phyloP scores from a whole-genome alignment of 1,140 invertebrate genomes.

The Maniola jurtina region DNA sequence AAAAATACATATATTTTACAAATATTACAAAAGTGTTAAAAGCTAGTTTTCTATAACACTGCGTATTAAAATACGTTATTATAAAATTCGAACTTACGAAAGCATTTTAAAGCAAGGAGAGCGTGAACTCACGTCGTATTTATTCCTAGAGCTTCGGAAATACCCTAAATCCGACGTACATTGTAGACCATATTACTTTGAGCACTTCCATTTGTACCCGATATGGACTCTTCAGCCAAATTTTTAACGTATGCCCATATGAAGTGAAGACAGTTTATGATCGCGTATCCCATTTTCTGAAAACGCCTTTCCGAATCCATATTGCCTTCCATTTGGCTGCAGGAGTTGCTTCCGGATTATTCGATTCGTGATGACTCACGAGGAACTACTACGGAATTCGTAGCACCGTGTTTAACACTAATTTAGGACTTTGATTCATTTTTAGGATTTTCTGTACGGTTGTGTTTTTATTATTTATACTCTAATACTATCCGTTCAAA shows the following conservation, averaged over 20 bases:
- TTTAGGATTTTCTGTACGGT: not conserved
- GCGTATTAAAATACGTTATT: constrained; percentile 10
- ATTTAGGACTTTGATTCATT: constrained; percentile 14
- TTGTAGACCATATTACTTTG: constrained; percentile 56
- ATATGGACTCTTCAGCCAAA: constrained; percentile 56
- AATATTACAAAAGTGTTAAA: not conserved
- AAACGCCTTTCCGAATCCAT: constrained; percentile 54
- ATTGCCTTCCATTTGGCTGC: constrained; percentile 57
- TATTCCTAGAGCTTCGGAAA: constrained; percentile 52
- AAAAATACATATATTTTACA: no score
- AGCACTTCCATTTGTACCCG: constrained; percentile 51
- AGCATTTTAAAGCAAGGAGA: constrained; percentile 26
- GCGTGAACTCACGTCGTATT: constrained; percentile 49
- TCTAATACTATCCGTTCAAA: not conserved
- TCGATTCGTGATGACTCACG: constrained; percentile 42
- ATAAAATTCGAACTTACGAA: constrained; percentile 20
- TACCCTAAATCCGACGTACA: constrained; percentile 59
- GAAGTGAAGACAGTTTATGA: constrained; percentile 67
- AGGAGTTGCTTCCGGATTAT: constrained; percentile 43
- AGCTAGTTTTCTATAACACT: not conserved
- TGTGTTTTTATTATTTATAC: not conserved
- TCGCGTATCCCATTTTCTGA: constrained; percentile 56
- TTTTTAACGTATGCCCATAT: constrained; percentile 68
- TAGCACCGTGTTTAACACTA: constrained; percentile 22
- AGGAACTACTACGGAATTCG: constrained; percentile 30